Evolutionary conservation across 2,888 invertebrate genomes (phyloP).

Genomic region (Tenthredo scrophulariae): DNA sequence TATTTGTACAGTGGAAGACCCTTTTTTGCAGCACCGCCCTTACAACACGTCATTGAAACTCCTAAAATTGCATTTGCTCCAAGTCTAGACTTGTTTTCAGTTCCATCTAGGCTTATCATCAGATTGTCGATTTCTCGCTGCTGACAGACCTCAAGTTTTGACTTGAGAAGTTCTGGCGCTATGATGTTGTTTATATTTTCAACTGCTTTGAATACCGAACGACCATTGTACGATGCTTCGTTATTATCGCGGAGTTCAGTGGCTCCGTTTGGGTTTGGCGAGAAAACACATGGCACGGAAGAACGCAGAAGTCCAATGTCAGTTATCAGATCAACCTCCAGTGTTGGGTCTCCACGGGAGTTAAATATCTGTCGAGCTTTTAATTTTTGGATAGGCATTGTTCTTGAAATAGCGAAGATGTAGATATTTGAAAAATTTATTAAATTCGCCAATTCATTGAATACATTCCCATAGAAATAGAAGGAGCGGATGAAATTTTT

Average conservation of each 20-base stretch:
- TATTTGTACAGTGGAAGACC: slow-evolving; percentile 73
- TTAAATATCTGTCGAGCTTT: slow-evolving; percentile 85
- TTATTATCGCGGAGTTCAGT: slow-evolving; percentile 70
- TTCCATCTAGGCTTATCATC: slow-evolving; percentile 69
- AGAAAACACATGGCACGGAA: slow-evolving; percentile 67
- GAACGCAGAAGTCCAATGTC: slow-evolving; percentile 73
- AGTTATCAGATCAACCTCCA: slow-evolving; percentile 78
- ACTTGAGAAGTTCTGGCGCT: slow-evolving; percentile 71
- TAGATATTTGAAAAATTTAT: background rate
- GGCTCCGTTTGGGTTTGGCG: slow-evolving; percentile 66
- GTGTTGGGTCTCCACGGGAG: slow-evolving; percentile 86
- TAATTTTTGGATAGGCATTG: slow-evolving; percentile 82
- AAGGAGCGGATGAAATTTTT: slow-evolving; percentile 15
- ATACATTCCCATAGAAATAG: background rate
- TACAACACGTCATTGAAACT: slow-evolving; percentile 72
- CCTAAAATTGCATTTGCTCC: slow-evolving; percentile 72
- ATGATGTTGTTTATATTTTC: slow-evolving; percentile 72
- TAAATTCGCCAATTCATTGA: no score
- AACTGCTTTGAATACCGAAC: slow-evolving; percentile 71
- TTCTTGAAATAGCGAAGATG: slow-evolving; percentile 46
- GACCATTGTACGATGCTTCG: slow-evolving; percentile 66
- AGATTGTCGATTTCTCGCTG: slow-evolving; percentile 72
- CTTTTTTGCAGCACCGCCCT: slow-evolving; percentile 72
- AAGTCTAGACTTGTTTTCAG: slow-evolving; percentile 72
- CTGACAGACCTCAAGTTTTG: slow-evolving; percentile 70